Evolutionary conservation across 2,888 invertebrate genomes (phyloP), one percentile per base, ranked within the genome.

Genomic region (Clivina fossor): DNA sequence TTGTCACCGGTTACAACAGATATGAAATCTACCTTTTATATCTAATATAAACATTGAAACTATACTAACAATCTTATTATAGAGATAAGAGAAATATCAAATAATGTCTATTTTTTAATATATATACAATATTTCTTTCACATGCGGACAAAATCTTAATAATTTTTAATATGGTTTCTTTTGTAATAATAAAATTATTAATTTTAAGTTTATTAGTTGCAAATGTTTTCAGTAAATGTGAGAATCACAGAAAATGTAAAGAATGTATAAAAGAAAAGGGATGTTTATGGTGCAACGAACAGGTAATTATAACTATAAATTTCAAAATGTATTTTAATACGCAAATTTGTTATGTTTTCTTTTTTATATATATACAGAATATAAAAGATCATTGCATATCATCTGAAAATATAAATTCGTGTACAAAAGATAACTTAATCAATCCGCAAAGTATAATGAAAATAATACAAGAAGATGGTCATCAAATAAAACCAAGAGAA

Each of bases 401-500:
- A 5, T 15, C 24, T 26, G 26, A n/a, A n/a, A n/a, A n/a, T n/a
- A n/a, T n/a, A n/a, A n/a, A 26, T 26, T 1, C 4, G 16, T 64
- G 64, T 47, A 54, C 60, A 1, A 9, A 50, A 1, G 9, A 43
- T 1, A 43, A 43, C 28, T 28, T 64, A 2, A 56, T 67, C 20
- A 62, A 67, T 51, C 70, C 71, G 0, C 32, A 61, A 48, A 50
- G 59, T 16, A 20, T 16, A 5, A 49, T 63, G 20, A 11, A 49
- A 26, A 59, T 67, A 11, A 20, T 22, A 7, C 24, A 18, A 16
- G 33, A 11, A 19, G 44, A 58, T 20, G 54, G 57, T 3, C 35
- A 57, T 35, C 81, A 81, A 61, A 68, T 82, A 20, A 70, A 63
- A 57, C 81, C 81, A 0, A 79, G 80, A 66, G 43, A 19, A 19